Conservation (phyloP, 92 coral and sea anemone genomes). For the Bergia sp. region DNA sequence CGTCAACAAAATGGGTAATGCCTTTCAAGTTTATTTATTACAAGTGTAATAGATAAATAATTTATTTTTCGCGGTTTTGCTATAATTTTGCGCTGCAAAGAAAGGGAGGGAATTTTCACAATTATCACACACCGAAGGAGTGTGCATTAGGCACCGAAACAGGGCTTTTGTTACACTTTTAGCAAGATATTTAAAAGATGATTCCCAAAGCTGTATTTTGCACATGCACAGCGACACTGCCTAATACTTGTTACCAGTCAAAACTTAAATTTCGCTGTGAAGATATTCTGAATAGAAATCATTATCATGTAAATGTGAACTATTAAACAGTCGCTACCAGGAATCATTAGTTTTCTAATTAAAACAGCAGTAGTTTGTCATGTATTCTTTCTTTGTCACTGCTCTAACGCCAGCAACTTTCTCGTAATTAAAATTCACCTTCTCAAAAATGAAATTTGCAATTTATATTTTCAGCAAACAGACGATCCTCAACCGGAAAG, state of each 20-base stretch:
- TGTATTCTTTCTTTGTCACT: conserved; percentile 6
- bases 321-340: background rate
- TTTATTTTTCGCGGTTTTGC: conserved; percentile 7
- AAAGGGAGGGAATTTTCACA: background rate
- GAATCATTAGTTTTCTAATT: conserved; percentile 34
- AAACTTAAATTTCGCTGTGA: conserved; percentile 2
- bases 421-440: conserved; percentile 29
- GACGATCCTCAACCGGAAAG: conserved; percentile 36
- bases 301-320: conserved; percentile 33
- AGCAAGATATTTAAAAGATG: background rate
- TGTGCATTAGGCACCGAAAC: background rate
- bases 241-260: conserved; percentile 9
- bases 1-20: background rate
- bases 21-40: conserved; percentile 7
- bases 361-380: conserved; percentile 6
- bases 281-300: conserved; percentile 2
- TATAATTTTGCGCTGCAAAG: background rate
- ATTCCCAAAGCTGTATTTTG: background rate
- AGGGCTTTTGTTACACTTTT: background rate
- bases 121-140: background rate
- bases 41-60: conserved; percentile 1
- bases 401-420: background rate
- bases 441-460: conserved; percentile 28
- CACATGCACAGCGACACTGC: background rate
- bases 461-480: conserved; percentile 42